Percentiles rank a stretch among this genome's conserved stretches.
Conservation (phyloP, 2,113 vertebrate genomes). For the Corynorhinus townsendii region DNA sequence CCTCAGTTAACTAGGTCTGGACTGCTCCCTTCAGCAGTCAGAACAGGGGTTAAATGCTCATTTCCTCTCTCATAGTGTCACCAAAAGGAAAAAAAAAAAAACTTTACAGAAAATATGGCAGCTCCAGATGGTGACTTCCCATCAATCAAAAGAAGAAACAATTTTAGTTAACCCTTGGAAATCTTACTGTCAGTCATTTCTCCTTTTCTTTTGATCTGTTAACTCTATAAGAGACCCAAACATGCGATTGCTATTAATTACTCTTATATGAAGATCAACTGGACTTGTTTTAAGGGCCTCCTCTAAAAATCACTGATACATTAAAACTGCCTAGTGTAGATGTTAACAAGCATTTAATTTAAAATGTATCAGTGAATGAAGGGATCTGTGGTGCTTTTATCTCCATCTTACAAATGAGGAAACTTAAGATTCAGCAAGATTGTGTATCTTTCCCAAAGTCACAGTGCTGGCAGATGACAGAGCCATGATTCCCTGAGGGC, state of each 20-base stretch:
- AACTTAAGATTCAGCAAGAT: not conserved
- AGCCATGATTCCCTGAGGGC: not conserved
- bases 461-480: not conserved
- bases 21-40: not conserved
- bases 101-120: constrained; percentile 43
- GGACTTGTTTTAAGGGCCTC: not conserved
- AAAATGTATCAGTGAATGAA: not conserved
- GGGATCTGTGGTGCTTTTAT: not conserved
- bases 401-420: not conserved
- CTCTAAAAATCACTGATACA: not conserved
- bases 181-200: constrained; percentile 36
- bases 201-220: not conserved
- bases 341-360: not conserved
- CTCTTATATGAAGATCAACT: not conserved
- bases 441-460: not conserved
- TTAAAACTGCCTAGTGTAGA: not conserved
- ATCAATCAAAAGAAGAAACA: constrained; percentile 43
- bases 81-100: not conserved
- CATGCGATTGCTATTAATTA: not conserved
- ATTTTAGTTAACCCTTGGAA: constrained; percentile 51
- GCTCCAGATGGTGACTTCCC: constrained; percentile 44
- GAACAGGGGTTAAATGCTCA: constrained; percentile 17
- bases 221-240: not conserved
- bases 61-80: constrained; percentile 25
- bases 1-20: not conserved